Conservation (phyloP, 2,113 vertebrate species). For the Sardina pilchardus region DNA sequence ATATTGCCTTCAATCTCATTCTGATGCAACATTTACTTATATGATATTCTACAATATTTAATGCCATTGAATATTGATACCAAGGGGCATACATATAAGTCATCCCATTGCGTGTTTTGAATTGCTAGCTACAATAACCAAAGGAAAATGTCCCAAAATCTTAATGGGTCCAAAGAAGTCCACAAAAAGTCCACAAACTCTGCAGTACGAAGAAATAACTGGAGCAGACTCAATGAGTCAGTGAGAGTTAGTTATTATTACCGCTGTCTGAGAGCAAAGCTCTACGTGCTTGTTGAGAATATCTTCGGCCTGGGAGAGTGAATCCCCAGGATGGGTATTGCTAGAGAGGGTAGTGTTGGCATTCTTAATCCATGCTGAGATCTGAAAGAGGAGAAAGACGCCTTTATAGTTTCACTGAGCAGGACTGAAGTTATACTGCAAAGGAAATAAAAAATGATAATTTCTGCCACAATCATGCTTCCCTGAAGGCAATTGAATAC, state of each 20-base stretch:
- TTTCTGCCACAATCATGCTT: slow-evolving; percentile 9
- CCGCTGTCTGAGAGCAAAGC: slow-evolving; percentile 75
- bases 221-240: neutral
- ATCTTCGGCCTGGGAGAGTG: slow-evolving; percentile 69
- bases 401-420: neutral
- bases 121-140: neutral
- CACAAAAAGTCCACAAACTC: neutral
- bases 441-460: slow-evolving; percentile 9
- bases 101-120: neutral
- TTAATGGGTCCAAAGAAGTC: neutral
- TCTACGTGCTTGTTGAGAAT: slow-evolving; percentile 74
- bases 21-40: too few relatives aligned
- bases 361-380: slow-evolving; percentile 67
- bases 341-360: slow-evolving; percentile 62
- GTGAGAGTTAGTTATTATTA: slow-evolving; percentile 54
- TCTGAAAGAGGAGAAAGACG: slow-evolving; percentile 54
- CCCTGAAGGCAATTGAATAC: slow-evolving; percentile 10
- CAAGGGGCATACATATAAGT: too few relatives aligned
- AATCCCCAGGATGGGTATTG: slow-evolving; percentile 60
- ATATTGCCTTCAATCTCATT: too few relatives aligned
- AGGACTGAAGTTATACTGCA: neutral
- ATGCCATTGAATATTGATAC: too few relatives aligned
- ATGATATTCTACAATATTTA: too few relatives aligned
- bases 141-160: neutral
- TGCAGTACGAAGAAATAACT: neutral